Conservation (phyloP, 2,113 vertebrate species). For the Pyxicephalus adspersus region DNA sequence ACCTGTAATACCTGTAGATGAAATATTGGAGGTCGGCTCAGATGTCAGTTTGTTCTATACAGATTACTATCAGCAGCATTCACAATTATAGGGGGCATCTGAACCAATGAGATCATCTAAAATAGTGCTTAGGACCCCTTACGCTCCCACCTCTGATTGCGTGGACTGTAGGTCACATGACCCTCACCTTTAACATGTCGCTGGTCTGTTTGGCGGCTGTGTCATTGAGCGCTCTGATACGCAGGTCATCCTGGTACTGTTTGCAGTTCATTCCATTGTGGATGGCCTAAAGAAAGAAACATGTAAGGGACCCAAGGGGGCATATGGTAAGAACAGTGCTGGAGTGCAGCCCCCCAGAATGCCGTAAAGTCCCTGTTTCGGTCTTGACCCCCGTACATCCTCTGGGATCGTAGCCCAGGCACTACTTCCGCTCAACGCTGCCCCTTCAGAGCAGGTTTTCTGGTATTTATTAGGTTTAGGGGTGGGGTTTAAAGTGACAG, state of each 20-base stretch:
- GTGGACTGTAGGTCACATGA: background rate
- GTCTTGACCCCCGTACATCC: too few species aligned
- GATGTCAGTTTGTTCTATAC: too few species aligned
- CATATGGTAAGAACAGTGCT: too few species aligned
- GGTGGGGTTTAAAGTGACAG: background rate
- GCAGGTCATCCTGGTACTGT: slow-evolving; percentile 82
- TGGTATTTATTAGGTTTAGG: background rate
- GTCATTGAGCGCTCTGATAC: slow-evolving; percentile 74
- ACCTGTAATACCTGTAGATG: too few species aligned
- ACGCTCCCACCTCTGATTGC: background rate
- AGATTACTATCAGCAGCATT: too few species aligned
- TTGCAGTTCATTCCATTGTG: slow-evolving; percentile 83
- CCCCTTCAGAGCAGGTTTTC: accelerated
- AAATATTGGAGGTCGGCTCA: too few species aligned
- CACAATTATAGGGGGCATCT: background rate
- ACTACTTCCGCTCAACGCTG: too few species aligned
- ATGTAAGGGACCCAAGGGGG: too few species aligned
- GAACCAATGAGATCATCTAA: background rate
- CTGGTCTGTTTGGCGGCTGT: slow-evolving; percentile 78
- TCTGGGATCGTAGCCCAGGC: too few species aligned
- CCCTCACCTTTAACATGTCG: slow-evolving; percentile 77
- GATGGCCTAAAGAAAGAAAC: slow-evolving; percentile 69
- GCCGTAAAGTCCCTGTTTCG: too few species aligned
- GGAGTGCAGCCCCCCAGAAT: too few species aligned
- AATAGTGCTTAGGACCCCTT: too few species aligned